phyloP scores from a whole-genome alignment of 1,140 invertebrate genomes.

The Pseudachorutes palmiensis region DNA sequence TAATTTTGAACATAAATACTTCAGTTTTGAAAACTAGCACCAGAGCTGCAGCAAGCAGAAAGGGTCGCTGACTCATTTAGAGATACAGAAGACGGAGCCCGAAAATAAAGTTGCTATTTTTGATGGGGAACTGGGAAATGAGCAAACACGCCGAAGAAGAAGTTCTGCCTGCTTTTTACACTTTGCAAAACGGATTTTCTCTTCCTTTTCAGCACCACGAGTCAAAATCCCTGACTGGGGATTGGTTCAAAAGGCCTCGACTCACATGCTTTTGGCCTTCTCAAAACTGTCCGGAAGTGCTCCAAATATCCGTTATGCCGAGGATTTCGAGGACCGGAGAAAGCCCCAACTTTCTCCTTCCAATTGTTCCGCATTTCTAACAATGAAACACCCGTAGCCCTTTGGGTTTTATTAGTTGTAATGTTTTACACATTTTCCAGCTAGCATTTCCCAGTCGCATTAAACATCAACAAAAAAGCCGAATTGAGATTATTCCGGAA shows the following conservation, averaged over 20 bases:
- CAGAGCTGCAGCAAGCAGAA: neutral
- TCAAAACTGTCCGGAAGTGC: neutral
- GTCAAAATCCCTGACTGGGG: neutral
- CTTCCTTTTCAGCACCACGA: neutral
- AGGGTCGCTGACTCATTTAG: conserved; percentile 36
- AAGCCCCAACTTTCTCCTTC: no score
- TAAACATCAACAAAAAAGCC: no score
- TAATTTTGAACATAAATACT: neutral
- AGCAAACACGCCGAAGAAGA: conserved; percentile 5
- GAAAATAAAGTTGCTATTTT: conserved; percentile 38
- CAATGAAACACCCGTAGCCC: no score
- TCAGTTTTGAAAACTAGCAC: neutral
- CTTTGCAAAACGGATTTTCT: conserved; percentile 3
- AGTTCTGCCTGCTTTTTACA: neutral
- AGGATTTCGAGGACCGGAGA: no score
- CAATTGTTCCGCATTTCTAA: no score
- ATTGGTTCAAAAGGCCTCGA: neutral
- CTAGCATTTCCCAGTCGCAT: no score
- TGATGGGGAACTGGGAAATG: conserved; percentile 21
- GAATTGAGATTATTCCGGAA: no score
- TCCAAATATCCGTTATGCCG: neutral
- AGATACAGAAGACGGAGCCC: conserved; percentile 7
- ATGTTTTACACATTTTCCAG: no score
- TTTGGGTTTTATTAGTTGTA: no score
- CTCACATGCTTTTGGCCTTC: no score